Evolutionary conservation across 2,888 invertebrate species (phyloP), one percentile per base, ranked within the genome.

Genomic region (Pseudolycoriella hygida): DNA sequence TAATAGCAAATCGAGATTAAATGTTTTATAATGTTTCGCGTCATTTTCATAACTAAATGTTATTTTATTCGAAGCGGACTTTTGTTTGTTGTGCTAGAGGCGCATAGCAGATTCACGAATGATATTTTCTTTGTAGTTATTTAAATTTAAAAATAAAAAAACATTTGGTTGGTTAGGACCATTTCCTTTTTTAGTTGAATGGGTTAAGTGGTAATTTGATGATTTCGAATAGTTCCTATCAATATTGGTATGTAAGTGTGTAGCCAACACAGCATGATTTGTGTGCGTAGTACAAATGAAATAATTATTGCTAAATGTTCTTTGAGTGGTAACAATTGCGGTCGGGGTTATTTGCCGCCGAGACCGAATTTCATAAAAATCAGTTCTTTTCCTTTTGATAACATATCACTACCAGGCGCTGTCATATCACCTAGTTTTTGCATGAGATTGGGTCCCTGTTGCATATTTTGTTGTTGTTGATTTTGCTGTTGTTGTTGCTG

Each of bases 301-400:
- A 34, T 34, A 34, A 34, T 34, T 34, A 34, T 34, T 34, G 15
- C 34, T 34, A 34, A 34, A 12, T 34, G 11, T 34, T 34, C 15
- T 8, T 34, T 34, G 15, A 34, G 5, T 12, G 34, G 34, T 34
- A 14, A 14, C 12, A 10, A 19, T 43, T 41, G 44, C 60, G 61
- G 59, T 62, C 60, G 60, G 63, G 63, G 65, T 74, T 76, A 76
- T 75, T 76, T 76, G 60, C 80, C 80, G 59, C 85, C 84, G 56
- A 89, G 74, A 53, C 89, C 89, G 66, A 90, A 90, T 70, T 86
- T 86, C 81, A 89, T 89, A 68, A 90, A 89, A 64, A 89, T 86
- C 54, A 89, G 78, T 71, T 89, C 89, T 69, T 90, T 89, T 59
- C 89, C 89, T 67, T 89, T 89, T 60, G 88, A 87, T 56, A 89